Base-by-base conservation (phyloP, 2,113 vertebrate species). In the Toxostoma redivivum region DNA sequence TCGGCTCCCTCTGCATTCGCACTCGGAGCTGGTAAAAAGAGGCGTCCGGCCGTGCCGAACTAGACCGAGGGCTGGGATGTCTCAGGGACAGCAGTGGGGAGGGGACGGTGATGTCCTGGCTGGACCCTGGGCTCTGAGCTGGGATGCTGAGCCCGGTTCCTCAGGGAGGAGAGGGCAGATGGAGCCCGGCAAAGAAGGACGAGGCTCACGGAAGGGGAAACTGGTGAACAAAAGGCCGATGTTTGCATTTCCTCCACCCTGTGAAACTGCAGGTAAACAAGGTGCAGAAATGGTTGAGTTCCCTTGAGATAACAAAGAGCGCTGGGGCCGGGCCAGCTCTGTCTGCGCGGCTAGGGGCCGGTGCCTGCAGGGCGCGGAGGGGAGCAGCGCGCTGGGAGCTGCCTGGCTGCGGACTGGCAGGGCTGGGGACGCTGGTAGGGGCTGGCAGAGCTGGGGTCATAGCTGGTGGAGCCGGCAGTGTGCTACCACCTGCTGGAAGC, bases 401-500 rank as follows among this genome's bases (percentile, higher is more conserved):
- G 51, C 50, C n/a, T 50, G 58, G 47, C 21, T n/a, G 37, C 33
- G 23, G 67, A 5, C 27, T 7, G 48, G 33, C 67, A 14, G 42
- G 9, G 57, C 64, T 67, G 81, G 78, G 56, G 62, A 71, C 11
- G 9, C 37, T 37, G 67, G 12, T 50, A 64, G 64, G 23, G 65
- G 5, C 37, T 65, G 69, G 12, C 64, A 33, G 48, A 21, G 61
- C 67, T 84, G 53, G 76, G 61, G 40, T 53, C 7, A 3, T 0
- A 2, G 38, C 65, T 40, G 74, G 81, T 5, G 11, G 60, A 62
- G 27, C 47, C 1, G 21, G 66, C 92, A 42, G 61, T 5, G 11
- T 95, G 94, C 95, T 90, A 85, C 94, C 95, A 93, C 85, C 91
- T 93, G 88, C 92, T 90, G 94, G 95, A 93, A 81, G 88, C 51